Evolutionary conservation across 2,888 invertebrate genomes (phyloP).

Genomic region (Drosophila nr. medialis): DNA sequence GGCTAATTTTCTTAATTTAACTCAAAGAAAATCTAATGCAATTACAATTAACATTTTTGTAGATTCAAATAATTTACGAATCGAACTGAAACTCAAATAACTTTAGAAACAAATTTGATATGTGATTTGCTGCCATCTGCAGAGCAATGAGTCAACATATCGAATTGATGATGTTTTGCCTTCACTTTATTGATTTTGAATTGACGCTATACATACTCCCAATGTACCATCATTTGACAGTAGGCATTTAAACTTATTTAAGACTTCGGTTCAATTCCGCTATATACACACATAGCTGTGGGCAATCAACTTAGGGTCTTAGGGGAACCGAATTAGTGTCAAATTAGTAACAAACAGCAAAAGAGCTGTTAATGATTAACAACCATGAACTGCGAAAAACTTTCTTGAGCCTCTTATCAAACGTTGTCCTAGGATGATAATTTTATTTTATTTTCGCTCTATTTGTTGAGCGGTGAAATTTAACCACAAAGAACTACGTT

Average conservation of each 20-base stretch:
- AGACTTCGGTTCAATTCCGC: constrained; percentile 42
- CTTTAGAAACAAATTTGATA: constrained; percentile 10
- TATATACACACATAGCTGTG: constrained; percentile 45
- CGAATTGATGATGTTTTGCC: constrained; percentile 7
- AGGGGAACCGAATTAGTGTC: constrained; percentile 41
- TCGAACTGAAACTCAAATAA: constrained; percentile 7
- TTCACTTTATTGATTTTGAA: constrained; percentile 7
- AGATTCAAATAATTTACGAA: background rate
- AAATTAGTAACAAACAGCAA: constrained; percentile 33
- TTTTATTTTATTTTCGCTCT: background rate
- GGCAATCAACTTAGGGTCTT: constrained; percentile 25
- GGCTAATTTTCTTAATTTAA: background rate
- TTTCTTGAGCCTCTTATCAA: constrained; percentile 58
- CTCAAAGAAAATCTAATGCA: background rate
- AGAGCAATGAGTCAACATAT: constrained; percentile 11
- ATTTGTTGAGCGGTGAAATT: constrained; percentile 46
- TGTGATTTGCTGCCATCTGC: background rate
- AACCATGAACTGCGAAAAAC: constrained; percentile 55
- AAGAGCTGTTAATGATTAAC: constrained; percentile 24
- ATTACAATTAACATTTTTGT: background rate
- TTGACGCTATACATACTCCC: constrained; percentile 11
- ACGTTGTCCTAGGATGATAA: constrained; percentile 45
- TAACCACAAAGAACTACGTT: constrained; percentile 49
- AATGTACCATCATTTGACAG: constrained; percentile 15
- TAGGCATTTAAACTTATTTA: constrained; percentile 34